Base-by-base conservation (phyloP, 2,113 vertebrate genomes). In the Tylochromis polylepis region DNA sequence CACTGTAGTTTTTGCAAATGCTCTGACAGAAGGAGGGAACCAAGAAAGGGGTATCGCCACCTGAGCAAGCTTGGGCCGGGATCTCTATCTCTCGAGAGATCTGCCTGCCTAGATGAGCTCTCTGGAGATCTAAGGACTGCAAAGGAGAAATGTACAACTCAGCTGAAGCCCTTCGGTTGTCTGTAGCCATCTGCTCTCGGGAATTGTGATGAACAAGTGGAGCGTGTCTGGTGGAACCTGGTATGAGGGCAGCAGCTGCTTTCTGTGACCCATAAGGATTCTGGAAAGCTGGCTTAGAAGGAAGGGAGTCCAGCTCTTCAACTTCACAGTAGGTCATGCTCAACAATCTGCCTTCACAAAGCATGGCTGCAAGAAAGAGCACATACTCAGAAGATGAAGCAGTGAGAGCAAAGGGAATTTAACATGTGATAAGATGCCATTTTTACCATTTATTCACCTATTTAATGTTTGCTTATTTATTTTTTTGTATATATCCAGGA, bases 1-100 rank as follows among this genome's bases (percentile, higher is more conserved):
- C 99, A 0, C 96, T 99, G 95, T 99, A 99, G 94, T 99, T 97
- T 88, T 98, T 96, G 88, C 97, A 99, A 91, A 99, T 98, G 94
- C 98, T 98, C 94, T 98, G 97, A 88, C 98, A 99, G 88, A 96
- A 98, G 22, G 98, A 94, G 15, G 98, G 98, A 87, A 99, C 98
- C 92, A 98, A 93, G 92, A 97, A 99, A 7, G 97, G 95, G 65
- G 97, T 96, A 24, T 96, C 96, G 5, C 85, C 94, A 6, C 75
- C 90, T 3, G 94, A 88, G 65, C 24, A 72, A 14, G 79, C 88
- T 41, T 94, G 95, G 79, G 93, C 95, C 0, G 95, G 96, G 85
- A 94, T 94, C 11, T 96, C 95, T 1, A 91, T 78, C 29, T 95
- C 91, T 59, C 94, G 89, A 60, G 97, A 96, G 1, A 88, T 95